phyloP scores from a whole-genome alignment of 2,888 invertebrate genomes.

The Volucella zonaria region DNA sequence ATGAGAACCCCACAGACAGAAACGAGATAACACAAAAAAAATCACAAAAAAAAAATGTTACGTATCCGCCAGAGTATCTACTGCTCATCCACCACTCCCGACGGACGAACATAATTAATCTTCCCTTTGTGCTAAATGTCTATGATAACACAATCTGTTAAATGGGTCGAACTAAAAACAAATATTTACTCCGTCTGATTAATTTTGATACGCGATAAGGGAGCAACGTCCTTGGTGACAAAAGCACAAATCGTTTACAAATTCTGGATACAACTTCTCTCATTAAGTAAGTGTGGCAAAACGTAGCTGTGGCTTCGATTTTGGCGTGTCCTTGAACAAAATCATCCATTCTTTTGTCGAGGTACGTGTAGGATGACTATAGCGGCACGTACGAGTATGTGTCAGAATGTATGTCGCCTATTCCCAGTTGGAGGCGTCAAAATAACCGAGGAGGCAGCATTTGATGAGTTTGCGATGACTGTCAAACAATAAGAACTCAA shows the following conservation, averaged over 20 bases:
- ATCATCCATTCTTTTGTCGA: neutral
- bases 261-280: conserved; percentile 21
- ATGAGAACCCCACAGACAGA: too few relatives aligned
- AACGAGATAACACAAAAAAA: neutral
- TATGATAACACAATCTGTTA: conserved; percentile 34
- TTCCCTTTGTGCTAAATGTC: neutral
- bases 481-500: conserved; percentile 2
- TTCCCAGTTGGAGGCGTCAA: neutral
- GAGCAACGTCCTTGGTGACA: conserved; percentile 1
- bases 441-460: neutral
- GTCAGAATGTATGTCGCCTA: conserved; percentile 1
- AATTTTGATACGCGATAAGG: conserved; percentile 34
- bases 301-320: neutral
- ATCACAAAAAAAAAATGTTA: neutral
- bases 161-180: conserved; percentile 31
- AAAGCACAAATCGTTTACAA: conserved; percentile 26
- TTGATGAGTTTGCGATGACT: neutral
- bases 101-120: conserved; percentile 20
- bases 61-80: neutral
- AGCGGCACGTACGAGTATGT: too few relatives aligned
- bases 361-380: too few relatives aligned
- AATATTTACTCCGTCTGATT: conserved; percentile 35
- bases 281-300: conserved; percentile 12
- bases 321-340: conserved; percentile 9
- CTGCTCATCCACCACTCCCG: neutral